These are phyloP conservation scores for Ptychochromis oligacanthus DNA, from an alignment of 2,113 vertebrate species.

Conservation along the genomic window DNA sequence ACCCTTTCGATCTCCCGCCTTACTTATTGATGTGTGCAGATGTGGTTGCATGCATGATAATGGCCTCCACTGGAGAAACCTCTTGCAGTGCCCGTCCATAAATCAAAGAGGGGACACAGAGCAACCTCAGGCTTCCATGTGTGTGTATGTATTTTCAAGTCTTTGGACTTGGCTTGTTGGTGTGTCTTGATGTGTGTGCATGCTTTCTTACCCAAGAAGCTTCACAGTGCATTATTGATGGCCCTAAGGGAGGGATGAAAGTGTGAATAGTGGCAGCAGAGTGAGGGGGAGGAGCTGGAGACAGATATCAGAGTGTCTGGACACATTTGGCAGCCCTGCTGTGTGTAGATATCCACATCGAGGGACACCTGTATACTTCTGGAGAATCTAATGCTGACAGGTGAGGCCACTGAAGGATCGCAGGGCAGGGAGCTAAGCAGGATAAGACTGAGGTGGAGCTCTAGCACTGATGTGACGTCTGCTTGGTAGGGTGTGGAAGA, in stretches of 20 bases:
- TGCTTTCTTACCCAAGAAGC: slow-evolving; percentile 24
- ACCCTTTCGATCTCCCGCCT: slow-evolving; percentile 54
- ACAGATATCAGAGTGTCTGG: slow-evolving; percentile 33
- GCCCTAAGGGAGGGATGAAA: slow-evolving; percentile 70
- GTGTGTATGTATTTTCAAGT: slow-evolving; percentile 37
- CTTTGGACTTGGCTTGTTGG: slow-evolving; percentile 28
- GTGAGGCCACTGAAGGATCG: slow-evolving; percentile 49
- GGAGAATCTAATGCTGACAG: slow-evolving; percentile 53
- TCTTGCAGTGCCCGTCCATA: slow-evolving; percentile 53
- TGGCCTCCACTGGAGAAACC: slow-evolving; percentile 53
- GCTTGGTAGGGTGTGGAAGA: slow-evolving; percentile 13
- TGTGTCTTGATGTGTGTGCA: slow-evolving; percentile 34
- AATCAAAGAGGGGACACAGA: slow-evolving; percentile 65
- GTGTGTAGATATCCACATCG: slow-evolving; percentile 17
- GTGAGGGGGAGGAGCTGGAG: slow-evolving; percentile 23
- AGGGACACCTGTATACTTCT: slow-evolving; percentile 31
- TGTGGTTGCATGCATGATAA: slow-evolving; percentile 76
- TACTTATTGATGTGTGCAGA: slow-evolving; percentile 77
- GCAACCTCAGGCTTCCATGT: slow-evolving; percentile 20
- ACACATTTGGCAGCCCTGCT: slow-evolving; percentile 34
- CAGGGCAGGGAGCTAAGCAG: slow-evolving; percentile 35
- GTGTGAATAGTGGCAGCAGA: slow-evolving; percentile 59
- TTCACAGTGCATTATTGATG: slow-evolving; percentile 78
- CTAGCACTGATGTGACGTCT: slow-evolving; percentile 25
- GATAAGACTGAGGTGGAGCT: neutral